phyloP scores from a whole-genome alignment of 2,113 vertebrate genomes.

The Proterorhinus semilunaris region DNA sequence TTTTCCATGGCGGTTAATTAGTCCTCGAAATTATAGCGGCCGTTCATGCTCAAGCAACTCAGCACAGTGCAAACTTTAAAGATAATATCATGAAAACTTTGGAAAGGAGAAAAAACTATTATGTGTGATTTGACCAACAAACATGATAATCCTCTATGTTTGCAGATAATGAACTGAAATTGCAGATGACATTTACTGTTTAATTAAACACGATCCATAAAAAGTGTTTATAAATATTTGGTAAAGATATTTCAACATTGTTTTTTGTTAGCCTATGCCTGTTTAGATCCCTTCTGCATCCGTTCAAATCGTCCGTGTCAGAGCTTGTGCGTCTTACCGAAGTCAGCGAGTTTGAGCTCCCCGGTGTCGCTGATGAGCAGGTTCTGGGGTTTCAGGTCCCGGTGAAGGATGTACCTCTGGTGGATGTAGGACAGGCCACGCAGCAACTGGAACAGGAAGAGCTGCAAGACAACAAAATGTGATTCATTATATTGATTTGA shows the following conservation, averaged over 20 bases:
- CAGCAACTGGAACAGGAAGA: slow-evolving; percentile 96
- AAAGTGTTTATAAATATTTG: not conserved
- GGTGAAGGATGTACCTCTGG: slow-evolving; percentile 95
- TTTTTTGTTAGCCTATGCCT: not conserved
- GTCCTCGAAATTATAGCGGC: not conserved
- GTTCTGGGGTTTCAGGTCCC: slow-evolving; percentile 97
- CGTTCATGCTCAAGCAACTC: not conserved
- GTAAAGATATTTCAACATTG: not conserved
- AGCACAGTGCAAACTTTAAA: not conserved
- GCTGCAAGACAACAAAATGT: slow-evolving; percentile 67
- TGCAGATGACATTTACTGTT: too few relatives aligned
- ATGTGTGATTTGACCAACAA: not conserved
- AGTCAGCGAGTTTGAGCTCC: slow-evolving; percentile 97
- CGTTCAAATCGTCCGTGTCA: not conserved
- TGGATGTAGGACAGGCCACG: slow-evolving; percentile 96
- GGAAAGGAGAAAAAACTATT: not conserved
- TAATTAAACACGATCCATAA: too few relatives aligned
- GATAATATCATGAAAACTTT: not conserved
- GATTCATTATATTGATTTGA: slow-evolving; percentile 5
- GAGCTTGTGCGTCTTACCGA: slow-evolving; percentile 78
- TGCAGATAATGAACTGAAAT: too few relatives aligned
- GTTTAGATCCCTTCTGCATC: not conserved
- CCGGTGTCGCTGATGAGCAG: slow-evolving; percentile 96
- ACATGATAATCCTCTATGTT: too few relatives aligned
- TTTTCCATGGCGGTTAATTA: slow-evolving; percentile 11